phyloP scores from a whole-genome alignment of 2,797 vertebrate genomes.

The Rhyacichthys aspro region DNA sequence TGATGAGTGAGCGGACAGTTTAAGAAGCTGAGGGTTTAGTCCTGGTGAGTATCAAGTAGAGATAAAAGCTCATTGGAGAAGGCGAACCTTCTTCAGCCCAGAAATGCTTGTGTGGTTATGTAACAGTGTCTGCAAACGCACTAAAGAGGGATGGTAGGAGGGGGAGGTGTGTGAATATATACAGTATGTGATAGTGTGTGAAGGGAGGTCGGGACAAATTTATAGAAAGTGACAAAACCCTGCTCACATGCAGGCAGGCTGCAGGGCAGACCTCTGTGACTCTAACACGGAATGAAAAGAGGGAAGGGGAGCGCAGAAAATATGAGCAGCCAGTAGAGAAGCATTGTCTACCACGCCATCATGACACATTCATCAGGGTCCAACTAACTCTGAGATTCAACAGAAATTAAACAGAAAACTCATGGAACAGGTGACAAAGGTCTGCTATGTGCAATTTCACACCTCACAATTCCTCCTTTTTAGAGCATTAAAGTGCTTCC shows the following conservation, averaged over 20 bases:
- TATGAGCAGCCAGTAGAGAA: slow-evolving; percentile 39
- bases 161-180: slow-evolving; percentile 28
- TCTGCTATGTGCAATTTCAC: too few species aligned
- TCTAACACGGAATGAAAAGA: slow-evolving; percentile 46
- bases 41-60: slow-evolving; percentile 9
- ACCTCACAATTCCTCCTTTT: too few species aligned
- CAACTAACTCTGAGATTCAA: background rate
- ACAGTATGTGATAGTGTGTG: slow-evolving; percentile 20
- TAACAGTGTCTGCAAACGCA: slow-evolving; percentile 64
- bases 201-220: slow-evolving; percentile 47
- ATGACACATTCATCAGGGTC: slow-evolving; percentile 45
- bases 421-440: too few species aligned
- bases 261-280: slow-evolving; percentile 65
- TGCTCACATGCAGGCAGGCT: slow-evolving; percentile 58
- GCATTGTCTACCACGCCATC: slow-evolving; percentile 19
- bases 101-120: slow-evolving; percentile 69
- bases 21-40: background rate
- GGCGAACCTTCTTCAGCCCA: slow-evolving; percentile 59
- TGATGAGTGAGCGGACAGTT: slow-evolving; percentile 21
- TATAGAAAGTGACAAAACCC: slow-evolving; percentile 75
- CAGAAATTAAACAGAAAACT: background rate
- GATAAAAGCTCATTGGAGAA: slow-evolving; percentile 34
- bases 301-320: slow-evolving; percentile 16
- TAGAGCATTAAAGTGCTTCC: too few species aligned
- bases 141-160: slow-evolving; percentile 11